Base-by-base conservation (phyloP, 2,113 vertebrate species). In the Elaphurus davidianus region DNA sequence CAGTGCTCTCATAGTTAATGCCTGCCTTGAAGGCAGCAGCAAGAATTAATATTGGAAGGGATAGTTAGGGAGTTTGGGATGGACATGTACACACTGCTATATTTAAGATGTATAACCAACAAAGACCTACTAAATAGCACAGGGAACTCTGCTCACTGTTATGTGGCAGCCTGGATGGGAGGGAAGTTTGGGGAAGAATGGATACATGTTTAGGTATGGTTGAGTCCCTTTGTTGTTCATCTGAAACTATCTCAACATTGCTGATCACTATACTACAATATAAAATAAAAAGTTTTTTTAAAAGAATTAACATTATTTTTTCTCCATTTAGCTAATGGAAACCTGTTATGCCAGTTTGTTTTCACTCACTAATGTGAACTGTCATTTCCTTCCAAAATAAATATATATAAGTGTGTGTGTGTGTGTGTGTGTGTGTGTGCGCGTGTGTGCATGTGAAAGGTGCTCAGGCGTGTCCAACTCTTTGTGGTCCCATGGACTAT, bases 361-460 rank as follows among this genome's bases (percentile, higher is more conserved):
- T 52, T 9, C 11, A 14, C 30, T 50, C 27, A 11, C 45, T 60
- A 17, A 14, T 9, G 28, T 89, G 14, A 89, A 81, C n/a, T 36
- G 76, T 13, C 12, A 36, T 76, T n/a, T 55, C 60, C 59, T 93
- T 87, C 43, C 59, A 52, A 50, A 93, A 87, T 1, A 90, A 40
- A 60, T 47, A 59, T 6, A 14, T 25, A 2, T 40, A 40, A 25
- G 30, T 3, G 28, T 16, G 8, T 67, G 17, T 11, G 64, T 19
- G 62, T n/a, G 33, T 36, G 64, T 19, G 62, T n/a, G 62, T 64
- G 62, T 4, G 62, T n/a, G 67, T 36, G 64, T 33, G 17, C 5
- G 4, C 5, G 19, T 0, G 16, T 0, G 7, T 2, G 1, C 19
- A 0, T 40, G 19, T 74, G 21, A 36, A 36, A 4, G 0, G 64